phyloP scores from a whole-genome alignment of 2,113 vertebrate species.

The Coptodon rendalli region DNA sequence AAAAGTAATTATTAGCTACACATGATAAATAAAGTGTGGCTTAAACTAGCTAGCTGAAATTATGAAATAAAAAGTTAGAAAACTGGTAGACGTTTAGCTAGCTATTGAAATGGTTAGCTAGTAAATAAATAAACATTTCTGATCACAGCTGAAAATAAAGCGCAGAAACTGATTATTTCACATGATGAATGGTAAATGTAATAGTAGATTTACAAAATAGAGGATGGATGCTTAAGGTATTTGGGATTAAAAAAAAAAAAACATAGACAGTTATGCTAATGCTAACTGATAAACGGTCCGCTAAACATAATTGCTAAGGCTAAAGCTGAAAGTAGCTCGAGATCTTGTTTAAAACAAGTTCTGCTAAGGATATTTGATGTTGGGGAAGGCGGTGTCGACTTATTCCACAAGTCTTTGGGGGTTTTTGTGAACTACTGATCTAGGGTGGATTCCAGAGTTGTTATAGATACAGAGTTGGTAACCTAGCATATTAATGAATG shows the following conservation, averaged over 20 bases:
- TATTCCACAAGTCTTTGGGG: neutral
- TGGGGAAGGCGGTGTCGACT: neutral
- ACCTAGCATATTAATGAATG: neutral
- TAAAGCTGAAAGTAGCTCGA: neutral
- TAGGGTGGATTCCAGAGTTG: neutral
- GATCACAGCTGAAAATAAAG: neutral
- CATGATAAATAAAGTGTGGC: neutral
- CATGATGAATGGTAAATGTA: neutral
- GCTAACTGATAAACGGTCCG: neutral
- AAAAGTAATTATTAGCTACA: neutral
- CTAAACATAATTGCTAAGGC: neutral
- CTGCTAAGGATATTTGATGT: neutral
- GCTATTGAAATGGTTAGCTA: neutral
- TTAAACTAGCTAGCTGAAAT: neutral
- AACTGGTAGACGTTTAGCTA: neutral
- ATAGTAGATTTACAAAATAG: neutral
- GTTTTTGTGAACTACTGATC: neutral
- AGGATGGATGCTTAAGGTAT: neutral
- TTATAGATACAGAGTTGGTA: neutral
- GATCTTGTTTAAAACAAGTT: neutral
- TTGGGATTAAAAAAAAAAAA: neutral
- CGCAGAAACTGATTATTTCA: neutral
- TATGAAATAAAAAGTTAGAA: neutral
- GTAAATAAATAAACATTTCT: neutral
- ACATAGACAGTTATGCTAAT: neutral